Evolutionary conservation across 2,113 vertebrate species (phyloP).

Genomic region (Helogale parvula): DNA sequence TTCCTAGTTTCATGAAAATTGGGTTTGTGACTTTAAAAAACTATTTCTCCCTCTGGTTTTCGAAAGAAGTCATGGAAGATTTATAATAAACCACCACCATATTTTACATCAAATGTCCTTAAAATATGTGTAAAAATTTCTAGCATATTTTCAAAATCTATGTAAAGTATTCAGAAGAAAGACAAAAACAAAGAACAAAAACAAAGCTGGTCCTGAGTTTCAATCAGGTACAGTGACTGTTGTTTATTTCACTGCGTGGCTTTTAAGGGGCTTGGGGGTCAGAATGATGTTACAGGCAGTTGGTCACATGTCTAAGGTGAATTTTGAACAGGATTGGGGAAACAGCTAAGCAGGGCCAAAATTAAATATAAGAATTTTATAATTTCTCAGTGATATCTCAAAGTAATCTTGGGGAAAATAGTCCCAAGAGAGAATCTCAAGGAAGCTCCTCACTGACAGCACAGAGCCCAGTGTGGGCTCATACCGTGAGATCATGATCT

Average conservation of each 20-base stretch:
- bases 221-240: neutral
- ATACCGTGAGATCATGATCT: no score
- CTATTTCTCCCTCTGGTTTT: neutral
- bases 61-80: neutral
- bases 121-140: neutral
- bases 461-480: no score
- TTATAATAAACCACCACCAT: neutral
- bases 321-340: neutral
- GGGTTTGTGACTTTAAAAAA: neutral
- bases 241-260: neutral
- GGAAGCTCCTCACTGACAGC: no score
- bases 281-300: neutral
- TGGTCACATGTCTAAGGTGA: neutral
- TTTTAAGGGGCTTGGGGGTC: neutral
- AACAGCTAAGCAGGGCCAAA: neutral
- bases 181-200: neutral
- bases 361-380: neutral
- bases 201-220: neutral
- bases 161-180: neutral
- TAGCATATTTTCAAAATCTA: neutral
- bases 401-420: neutral
- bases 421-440: no score
- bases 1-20: neutral
- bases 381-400: neutral
- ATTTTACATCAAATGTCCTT: neutral